Conservation (phyloP, 2,888 invertebrate genomes). For the Tipula lateralis region DNA sequence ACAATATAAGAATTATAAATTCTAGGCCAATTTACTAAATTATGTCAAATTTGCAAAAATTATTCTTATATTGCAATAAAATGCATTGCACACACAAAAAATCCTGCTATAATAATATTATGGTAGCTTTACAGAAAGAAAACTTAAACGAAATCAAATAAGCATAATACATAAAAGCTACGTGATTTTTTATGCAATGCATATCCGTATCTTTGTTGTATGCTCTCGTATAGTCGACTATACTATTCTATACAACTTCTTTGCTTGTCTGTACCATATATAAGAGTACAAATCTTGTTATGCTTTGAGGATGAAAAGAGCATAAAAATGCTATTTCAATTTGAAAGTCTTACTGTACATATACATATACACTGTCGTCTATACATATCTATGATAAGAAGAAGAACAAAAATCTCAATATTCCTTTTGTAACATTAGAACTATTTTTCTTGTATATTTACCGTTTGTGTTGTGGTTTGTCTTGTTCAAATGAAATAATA, state of each 20-base stretch:
- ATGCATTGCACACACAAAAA: not conserved
- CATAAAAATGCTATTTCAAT: not conserved
- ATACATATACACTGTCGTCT: not conserved
- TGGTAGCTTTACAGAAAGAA: not conserved
- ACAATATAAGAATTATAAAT: not conserved
- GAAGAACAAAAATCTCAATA: not conserved
- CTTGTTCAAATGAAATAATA: not conserved
- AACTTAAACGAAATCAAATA: not conserved
- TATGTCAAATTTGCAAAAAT: not conserved
- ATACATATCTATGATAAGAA: not conserved
- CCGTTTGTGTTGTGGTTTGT: not conserved
- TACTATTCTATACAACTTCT: not conserved
- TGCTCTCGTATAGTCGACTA: not conserved
- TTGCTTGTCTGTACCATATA: not conserved
- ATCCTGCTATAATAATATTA: not conserved
- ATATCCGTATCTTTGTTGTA: not conserved
- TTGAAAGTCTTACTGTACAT: not conserved
- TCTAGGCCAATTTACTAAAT: conserved; percentile 14
- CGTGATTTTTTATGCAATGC: conserved; percentile 6
- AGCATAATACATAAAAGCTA: conserved; percentile 5
- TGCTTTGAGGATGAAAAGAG: not conserved
- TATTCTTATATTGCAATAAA: not conserved
- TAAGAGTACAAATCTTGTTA: not conserved
- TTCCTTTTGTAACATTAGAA: not conserved
- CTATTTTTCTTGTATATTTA: not conserved